Conservation (phyloP, 2,888 invertebrate species). For the Caenorhabditis becei region DNA sequence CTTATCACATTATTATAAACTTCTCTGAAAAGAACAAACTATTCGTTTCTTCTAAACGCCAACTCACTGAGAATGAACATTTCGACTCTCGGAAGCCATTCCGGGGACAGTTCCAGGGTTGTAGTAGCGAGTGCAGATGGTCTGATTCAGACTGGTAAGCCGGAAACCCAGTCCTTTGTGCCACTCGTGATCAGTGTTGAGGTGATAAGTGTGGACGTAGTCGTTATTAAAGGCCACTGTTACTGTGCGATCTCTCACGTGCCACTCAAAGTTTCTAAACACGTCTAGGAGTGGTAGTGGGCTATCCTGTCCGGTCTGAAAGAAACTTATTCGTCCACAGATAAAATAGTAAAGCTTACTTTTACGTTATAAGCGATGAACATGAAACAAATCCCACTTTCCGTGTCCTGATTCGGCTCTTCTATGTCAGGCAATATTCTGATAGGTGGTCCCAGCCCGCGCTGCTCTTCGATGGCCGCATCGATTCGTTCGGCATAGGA, state of each 20-base stretch:
- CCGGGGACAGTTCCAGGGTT: not conserved
- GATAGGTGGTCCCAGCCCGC: not conserved
- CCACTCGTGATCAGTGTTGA: not conserved
- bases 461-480: not conserved
- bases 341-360: too few relatives aligned
- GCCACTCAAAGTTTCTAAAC: not conserved
- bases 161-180: not conserved
- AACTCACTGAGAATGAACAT: not conserved
- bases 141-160: not conserved
- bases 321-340: too few relatives aligned
- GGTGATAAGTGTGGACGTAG: constrained; percentile 5
- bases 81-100: not conserved
- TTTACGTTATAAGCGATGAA: constrained; percentile 16
- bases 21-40: constrained; percentile 15
- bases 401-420: not conserved
- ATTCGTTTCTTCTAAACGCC: not conserved
- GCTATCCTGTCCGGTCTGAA: not conserved
- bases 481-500: not conserved
- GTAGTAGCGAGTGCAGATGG: not conserved
- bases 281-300: not conserved
- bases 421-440: not conserved
- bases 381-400: not conserved
- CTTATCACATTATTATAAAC: constrained; percentile 1
- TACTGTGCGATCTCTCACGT: constrained; percentile 19
- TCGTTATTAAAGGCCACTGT: constrained; percentile 3